A percentile compares a stretch with the other conserved stretches of the same genome.
Conservation (phyloP, 2,888 invertebrate genomes). For the Artemia sinica region DNA sequence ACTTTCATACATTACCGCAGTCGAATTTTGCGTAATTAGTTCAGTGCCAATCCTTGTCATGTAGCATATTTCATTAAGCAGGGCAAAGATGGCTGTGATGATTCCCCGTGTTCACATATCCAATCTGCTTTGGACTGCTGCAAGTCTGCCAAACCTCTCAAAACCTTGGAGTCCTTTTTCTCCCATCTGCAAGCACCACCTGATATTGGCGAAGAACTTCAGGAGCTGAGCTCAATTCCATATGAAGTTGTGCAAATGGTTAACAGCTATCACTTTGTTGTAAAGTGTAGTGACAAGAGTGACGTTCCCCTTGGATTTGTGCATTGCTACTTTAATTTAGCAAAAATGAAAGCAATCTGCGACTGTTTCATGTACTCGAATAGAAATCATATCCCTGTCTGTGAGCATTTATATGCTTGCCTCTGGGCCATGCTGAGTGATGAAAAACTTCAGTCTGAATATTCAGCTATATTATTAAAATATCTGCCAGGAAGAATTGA, state of each 20-base stretch:
- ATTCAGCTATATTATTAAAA: background rate
- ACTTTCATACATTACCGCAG: too few relatives aligned
- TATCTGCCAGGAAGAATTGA: background rate
- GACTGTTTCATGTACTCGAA: background rate
- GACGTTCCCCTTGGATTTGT: slow-evolving; percentile 2
- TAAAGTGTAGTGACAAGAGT: background rate
- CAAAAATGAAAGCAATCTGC: background rate
- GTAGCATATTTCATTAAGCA: background rate
- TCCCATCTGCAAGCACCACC: background rate
- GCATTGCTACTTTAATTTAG: slow-evolving; percentile 7
- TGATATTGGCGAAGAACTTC: background rate
- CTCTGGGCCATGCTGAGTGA: slow-evolving; percentile 12
- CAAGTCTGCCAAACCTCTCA: slow-evolving; percentile 4
- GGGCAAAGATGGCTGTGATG: slow-evolving; percentile 7
- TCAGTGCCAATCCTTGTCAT: too few relatives aligned
- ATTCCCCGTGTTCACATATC: slow-evolving; percentile 4
- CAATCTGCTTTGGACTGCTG: background rate
- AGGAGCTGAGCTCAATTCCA: background rate
- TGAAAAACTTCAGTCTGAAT: background rate
- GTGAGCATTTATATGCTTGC: slow-evolving; percentile 8
- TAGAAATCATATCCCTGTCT: slow-evolving; percentile 8
- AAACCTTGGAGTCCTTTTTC: background rate
- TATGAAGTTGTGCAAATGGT: slow-evolving; percentile 1
- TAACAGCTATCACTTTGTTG: background rate
- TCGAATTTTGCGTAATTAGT: too few relatives aligned